Base-by-base conservation (phyloP, 2,113 vertebrate genomes). In the Stegastes partitus region DNA sequence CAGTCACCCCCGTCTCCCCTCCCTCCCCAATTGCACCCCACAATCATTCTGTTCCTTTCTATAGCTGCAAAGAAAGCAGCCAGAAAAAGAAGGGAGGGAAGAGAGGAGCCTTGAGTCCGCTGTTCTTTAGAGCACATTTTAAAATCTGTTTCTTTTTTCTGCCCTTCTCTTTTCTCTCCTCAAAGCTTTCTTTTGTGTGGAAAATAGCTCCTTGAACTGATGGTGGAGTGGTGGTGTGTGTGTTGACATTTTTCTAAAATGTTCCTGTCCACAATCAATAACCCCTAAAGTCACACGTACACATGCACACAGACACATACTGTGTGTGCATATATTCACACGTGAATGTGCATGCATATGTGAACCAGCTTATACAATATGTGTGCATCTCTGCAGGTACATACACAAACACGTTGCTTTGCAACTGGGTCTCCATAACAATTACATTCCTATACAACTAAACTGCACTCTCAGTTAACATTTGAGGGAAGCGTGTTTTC, bases 41-140 rank as follows among this genome's bases (percentile, higher is more conserved):
- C 96, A 96, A 96, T 96, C 95, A 95, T 96, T 96, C 95, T 95
- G 95, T 94, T 95, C 95, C 95, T 95, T 95, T 94, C 89, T 93
- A 92, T 89, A 81, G 82, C 74, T 39, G 86, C 83, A 86, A 91
- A 93, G 86, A 94, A 93, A 91, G 87, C 68, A 87, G 84, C 82
- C 55, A 87, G 87, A 86, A 72, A n/a, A 56, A 87, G 84, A 83
- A 82, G 76, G 85, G 91, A 89, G 86, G 81, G 79, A 83, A 86
- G 55, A 88, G 81, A 87, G 78, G 85, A 92, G 89, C 79, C 87
- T 90, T 39, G 68, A 89, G 84, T 92, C 89, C 85, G 86, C 85
- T 86, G 91, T 90, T 93, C 89, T 92, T 93, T 89, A 68, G 78
- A 90, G 89, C 87, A 84, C 90, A 84, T 89, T 92, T 93, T 90